Evolutionary conservation across 2,113 vertebrate species (phyloP).

Genomic region (Pundamilia nyererei): DNA sequence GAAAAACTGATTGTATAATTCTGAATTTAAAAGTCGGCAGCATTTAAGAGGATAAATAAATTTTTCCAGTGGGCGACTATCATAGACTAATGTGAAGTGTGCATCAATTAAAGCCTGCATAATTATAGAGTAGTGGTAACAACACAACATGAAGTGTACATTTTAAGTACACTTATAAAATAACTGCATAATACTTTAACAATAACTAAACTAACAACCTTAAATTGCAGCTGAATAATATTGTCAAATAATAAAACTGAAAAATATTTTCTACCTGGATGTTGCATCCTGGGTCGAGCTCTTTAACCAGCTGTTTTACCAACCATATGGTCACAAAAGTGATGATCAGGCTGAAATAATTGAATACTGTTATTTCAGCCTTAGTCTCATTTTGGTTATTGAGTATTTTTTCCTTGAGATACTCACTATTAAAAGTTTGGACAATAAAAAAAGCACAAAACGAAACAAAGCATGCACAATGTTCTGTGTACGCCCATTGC

Average conservation of each 20-base stretch:
- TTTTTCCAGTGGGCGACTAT: not conserved
- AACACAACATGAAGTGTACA: not conserved
- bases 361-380: not conserved
- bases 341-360: not conserved
- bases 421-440: not conserved
- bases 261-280: not conserved
- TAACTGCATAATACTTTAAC: not conserved
- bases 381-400: not conserved
- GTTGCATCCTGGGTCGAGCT: not conserved
- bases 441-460: not conserved
- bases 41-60: not conserved
- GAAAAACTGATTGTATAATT: not conserved
- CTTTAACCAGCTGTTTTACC: not conserved
- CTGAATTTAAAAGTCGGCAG: not conserved
- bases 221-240: not conserved
- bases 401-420: not conserved
- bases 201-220: not conserved
- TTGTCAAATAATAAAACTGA: not conserved
- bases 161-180: not conserved
- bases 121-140: not conserved
- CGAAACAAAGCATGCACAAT: not conserved
- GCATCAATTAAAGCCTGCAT: rapidly evolving
- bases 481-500: not conserved
- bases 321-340: not conserved
- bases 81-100: not conserved